Evolutionary conservation across 2,888 invertebrate species (phyloP).

Genomic region (Cryptophagus acutangulus): DNA sequence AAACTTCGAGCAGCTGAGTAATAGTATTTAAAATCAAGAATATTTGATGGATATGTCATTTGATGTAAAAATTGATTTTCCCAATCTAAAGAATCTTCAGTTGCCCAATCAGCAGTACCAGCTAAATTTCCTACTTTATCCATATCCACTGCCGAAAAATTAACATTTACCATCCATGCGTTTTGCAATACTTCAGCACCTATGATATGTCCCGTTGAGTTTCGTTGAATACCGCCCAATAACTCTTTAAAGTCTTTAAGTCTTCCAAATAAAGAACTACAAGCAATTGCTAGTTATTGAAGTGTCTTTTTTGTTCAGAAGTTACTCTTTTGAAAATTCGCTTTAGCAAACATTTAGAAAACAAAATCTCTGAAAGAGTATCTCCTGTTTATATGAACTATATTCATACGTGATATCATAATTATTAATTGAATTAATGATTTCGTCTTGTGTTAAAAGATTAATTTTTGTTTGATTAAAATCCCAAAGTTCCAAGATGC

Average conservation of each 20-base stretch:
- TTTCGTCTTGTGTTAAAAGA: constrained; percentile 56
- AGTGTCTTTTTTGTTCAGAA: too few relatives aligned
- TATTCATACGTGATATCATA: constrained; percentile 48
- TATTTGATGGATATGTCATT: constrained; percentile 44
- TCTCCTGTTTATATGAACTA: neutral
- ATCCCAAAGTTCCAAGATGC: constrained; percentile 67
- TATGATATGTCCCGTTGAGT: constrained; percentile 58
- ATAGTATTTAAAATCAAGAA: constrained; percentile 46
- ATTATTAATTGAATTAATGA: constrained; percentile 57
- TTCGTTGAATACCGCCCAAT: constrained; percentile 57
- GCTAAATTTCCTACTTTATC: constrained; percentile 64
- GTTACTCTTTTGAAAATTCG: too few relatives aligned
- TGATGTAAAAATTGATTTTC: constrained; percentile 52
- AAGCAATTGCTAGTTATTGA: too few relatives aligned
- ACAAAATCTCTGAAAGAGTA: too few relatives aligned
- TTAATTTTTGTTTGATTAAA: constrained; percentile 53
- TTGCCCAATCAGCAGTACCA: constrained; percentile 68
- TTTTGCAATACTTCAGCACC: constrained; percentile 60
- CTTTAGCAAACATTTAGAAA: too few relatives aligned
- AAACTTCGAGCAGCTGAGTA: constrained; percentile 65
- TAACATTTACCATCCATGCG: constrained; percentile 61
- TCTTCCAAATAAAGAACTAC: constrained; percentile 63
- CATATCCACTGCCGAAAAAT: constrained; percentile 63
- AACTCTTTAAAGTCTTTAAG: constrained; percentile 58
- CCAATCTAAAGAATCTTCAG: constrained; percentile 56